Base-by-base conservation (phyloP, 2,888 invertebrate genomes). In the Tinea pellionella region DNA sequence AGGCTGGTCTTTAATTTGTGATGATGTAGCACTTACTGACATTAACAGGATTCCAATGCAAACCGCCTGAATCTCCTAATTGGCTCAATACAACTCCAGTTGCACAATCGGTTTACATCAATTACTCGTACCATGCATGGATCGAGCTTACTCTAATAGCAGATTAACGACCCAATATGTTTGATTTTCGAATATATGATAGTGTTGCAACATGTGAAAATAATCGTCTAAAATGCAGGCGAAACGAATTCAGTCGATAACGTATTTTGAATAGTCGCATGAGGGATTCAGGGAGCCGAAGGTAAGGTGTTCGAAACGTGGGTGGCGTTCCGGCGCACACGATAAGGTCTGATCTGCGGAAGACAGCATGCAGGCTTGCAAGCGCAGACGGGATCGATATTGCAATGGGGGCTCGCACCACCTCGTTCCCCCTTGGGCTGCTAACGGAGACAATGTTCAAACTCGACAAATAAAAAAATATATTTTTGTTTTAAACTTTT, bases 281-380 rank as follows among this genome's bases (percentile, higher is more conserved):
- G 37, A 37, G 37, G 37, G 37, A 37, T 37, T 37, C 37, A 37
- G 37, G 37, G 37, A 37, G 37, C 37, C 9, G 37, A 37, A 37
- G 37, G 37, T 37, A 37, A 37, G 37, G 12, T 3, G 41, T 41
- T 41, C 9, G 4, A 2, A n/a, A 41, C 56, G 56, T 51, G 71
- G 73, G 75, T 72, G 74, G 76, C 72, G 78, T 77, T 78, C 78
- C 75, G 77, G 76, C 71, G 69, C 71, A 69, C 69, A 76, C 80
- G 86, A 85, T 86, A 87, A 81, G 83, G 80, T 77, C 75, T 83
- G 85, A 86, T 86, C 85, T 85, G 86, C 76, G 78, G 79, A 86
- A 86, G 86, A 86, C 86, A 85, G 81, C 79, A 77, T 78, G 83
- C 84, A 82, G 73, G 62, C 75, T 77, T 78, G 79, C 80, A 80